A percentile compares a stretch with the other conserved stretches of the same genome.
Conservation (phyloP, 2,797 vertebrate species). For the Pantherophis alleghaniensis region DNA sequence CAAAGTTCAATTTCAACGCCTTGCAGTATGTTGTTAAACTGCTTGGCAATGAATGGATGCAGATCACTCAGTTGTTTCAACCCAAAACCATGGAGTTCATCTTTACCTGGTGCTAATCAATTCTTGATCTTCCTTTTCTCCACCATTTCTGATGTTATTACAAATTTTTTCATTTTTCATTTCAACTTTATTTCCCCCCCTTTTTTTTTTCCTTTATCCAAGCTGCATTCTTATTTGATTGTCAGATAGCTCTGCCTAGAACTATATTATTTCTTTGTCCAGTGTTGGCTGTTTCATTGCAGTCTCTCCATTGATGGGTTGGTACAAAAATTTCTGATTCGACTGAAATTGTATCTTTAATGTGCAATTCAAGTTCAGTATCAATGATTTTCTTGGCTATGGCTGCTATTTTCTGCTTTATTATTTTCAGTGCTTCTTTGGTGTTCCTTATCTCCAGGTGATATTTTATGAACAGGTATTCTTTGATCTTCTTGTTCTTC, state of each 20-base stretch:
- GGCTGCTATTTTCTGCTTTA: no score
- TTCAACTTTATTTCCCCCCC: neutral
- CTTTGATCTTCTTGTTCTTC: neutral
- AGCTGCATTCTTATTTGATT: neutral
- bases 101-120: neutral
- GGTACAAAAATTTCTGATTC: neutral
- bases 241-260: neutral
- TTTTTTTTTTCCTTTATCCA: neutral
- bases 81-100: neutral
- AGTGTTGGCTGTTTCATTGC: neutral
- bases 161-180: neutral
- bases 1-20: neutral
- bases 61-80: neutral
- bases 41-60: neutral
- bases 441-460: neutral
- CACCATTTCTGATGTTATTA: neutral
- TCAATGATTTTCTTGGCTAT: neutral
- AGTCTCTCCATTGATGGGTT: neutral
- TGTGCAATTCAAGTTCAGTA: neutral
- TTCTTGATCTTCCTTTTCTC: neutral
- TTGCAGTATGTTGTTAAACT: neutral
- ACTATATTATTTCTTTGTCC: neutral
- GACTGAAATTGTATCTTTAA: neutral
- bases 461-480: neutral
- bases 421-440: neutral